Conservation (phyloP, 2,113 vertebrate species). For the Gobius niger region DNA sequence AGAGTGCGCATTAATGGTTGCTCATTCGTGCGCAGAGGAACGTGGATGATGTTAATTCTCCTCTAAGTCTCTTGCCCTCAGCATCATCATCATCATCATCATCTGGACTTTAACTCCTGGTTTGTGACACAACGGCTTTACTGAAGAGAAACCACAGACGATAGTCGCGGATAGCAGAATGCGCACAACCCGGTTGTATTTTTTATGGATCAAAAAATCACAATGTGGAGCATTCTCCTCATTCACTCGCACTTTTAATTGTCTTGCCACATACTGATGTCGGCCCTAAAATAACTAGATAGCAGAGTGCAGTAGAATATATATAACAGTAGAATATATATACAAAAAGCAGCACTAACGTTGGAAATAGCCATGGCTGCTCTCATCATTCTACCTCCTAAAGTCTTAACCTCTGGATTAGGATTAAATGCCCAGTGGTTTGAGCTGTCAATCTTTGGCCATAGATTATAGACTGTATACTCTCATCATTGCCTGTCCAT, state of each 20-base stretch:
- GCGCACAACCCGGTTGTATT: background rate
- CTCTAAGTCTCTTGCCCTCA: constrained; percentile 40
- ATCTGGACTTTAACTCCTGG: constrained; percentile 37
- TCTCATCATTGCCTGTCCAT: constrained; percentile 11
- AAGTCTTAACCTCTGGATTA: constrained; percentile 62
- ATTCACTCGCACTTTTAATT: no score
- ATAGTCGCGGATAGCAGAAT: no score
- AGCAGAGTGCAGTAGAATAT: no score
- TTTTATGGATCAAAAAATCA: no score
- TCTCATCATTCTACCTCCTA: constrained; percentile 10
- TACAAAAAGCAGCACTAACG: background rate
- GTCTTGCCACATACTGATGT: no score
- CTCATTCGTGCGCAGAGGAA: constrained; percentile 25
- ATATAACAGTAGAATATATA: no score
- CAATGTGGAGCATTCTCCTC: no score
- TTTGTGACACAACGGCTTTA: constrained; percentile 32
- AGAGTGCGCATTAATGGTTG: constrained; percentile 14
- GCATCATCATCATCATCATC: constrained; percentile 41
- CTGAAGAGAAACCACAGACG: constrained; percentile 24
- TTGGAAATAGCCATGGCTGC: background rate
- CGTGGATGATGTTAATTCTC: constrained; percentile 44
- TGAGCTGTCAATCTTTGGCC: constrained; percentile 30
- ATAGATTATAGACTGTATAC: constrained; percentile 54
- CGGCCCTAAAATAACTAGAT: no score
- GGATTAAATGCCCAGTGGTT: constrained; percentile 60